phyloP scores from a whole-genome alignment of 2,888 invertebrate species.

The Hypsopygia costalis region DNA sequence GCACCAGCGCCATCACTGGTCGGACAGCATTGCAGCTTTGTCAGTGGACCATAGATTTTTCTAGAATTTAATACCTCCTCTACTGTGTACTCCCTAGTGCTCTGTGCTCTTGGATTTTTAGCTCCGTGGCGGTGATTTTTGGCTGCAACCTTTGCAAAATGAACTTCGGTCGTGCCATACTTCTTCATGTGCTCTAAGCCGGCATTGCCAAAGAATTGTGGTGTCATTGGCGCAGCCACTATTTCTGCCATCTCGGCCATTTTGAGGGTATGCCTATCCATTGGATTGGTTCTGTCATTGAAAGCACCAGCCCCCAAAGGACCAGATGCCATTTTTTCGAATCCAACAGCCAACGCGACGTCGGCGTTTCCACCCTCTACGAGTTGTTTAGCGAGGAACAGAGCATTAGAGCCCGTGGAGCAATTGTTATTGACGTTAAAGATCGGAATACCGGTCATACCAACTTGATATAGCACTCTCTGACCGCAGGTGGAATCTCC shows the following conservation, averaged over 20 bases:
- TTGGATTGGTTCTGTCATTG: constrained; percentile 91
- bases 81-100: constrained; percentile 93
- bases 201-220: constrained; percentile 98
- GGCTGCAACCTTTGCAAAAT: constrained; percentile 98
- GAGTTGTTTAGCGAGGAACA: constrained; percentile 94
- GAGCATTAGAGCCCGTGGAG: constrained; percentile 96
- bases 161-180: constrained; percentile 95
- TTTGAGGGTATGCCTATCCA: constrained; percentile 92
- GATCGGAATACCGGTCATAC: constrained; percentile 97
- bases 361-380: constrained; percentile 93
- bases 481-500: constrained; percentile 98
- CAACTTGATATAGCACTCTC: constrained; percentile 95
- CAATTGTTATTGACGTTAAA: constrained; percentile 99
- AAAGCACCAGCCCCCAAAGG: constrained; percentile 88
- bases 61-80: constrained; percentile 95
- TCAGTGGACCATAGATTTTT: constrained; percentile 94
- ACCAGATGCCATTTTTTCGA: constrained; percentile 98
- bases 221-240: constrained; percentile 91
- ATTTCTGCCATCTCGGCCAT: constrained; percentile 93
- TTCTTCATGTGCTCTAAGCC: constrained; percentile 97
- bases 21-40: constrained; percentile 98
- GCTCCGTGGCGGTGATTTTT: constrained; percentile 98
- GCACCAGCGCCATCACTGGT: constrained; percentile 99
- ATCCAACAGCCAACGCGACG: constrained; percentile 95
- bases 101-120: constrained; percentile 98